Evolutionary conservation across 2,797 vertebrate genomes (phyloP).

Genomic region (Phrynocephalus guinanensis): DNA sequence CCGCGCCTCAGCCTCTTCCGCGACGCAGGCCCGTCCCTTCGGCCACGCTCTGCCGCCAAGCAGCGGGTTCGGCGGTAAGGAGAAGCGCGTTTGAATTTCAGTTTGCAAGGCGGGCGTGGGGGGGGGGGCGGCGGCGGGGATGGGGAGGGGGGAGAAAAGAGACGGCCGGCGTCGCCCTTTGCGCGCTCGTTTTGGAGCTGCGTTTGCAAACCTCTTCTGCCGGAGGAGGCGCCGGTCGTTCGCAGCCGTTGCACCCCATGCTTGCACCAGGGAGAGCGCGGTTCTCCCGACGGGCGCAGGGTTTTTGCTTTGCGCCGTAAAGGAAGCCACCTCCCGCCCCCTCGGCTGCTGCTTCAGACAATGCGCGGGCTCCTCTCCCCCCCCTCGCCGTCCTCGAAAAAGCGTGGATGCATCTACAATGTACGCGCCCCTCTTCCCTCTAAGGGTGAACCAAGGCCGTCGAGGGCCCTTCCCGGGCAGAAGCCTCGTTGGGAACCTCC

Average conservation of each 20-base stretch:
- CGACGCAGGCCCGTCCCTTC: not conserved
- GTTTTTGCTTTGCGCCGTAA: not conserved
- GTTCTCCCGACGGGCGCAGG: not conserved
- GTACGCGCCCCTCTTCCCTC: too few species aligned
- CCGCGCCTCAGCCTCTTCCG: not conserved
- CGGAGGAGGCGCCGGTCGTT: not conserved
- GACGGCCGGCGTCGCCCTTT: too few species aligned
- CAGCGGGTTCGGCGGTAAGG: not conserved
- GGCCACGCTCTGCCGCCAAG: not conserved
- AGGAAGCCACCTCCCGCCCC: not conserved
- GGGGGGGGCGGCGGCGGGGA: too few species aligned
- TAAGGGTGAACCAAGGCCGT: too few species aligned
- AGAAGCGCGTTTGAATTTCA: not conserved
- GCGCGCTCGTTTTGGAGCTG: not conserved
- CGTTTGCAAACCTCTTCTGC: not conserved
- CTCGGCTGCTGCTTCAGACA: not conserved
- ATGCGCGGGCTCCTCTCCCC: not conserved
- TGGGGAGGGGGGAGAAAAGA: too few species aligned
- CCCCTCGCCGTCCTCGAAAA: not conserved
- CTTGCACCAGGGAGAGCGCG: not conserved
- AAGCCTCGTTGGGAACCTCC: too few species aligned
- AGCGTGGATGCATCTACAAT: not conserved
- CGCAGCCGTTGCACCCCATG: not conserved
- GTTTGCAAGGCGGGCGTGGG: too few species aligned
- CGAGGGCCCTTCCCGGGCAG: not conserved